phyloP scores from a whole-genome alignment of 2,797 vertebrate species.

The Danio aesculapii region DNA sequence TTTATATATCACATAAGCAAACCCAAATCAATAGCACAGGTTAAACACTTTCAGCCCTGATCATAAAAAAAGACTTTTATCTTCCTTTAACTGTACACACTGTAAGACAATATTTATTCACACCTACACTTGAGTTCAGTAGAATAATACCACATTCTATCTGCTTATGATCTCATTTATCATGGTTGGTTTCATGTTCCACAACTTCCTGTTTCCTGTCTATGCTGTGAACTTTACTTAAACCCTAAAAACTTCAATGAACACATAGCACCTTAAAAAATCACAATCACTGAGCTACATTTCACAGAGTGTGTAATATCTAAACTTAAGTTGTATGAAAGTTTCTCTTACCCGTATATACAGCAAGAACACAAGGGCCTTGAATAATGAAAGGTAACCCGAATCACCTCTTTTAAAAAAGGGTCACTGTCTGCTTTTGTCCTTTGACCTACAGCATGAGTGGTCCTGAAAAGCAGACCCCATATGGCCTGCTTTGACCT shows the following conservation, averaged over 20 bases:
- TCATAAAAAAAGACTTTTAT: neutral
- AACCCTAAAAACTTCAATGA: slow-evolving; percentile 5
- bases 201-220: slow-evolving; percentile 55
- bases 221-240: slow-evolving; percentile 25
- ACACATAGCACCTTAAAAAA: neutral
- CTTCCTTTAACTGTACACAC: neutral
- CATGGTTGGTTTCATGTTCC: slow-evolving; percentile 37
- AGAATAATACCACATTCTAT: slow-evolving; percentile 1
- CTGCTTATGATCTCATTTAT: slow-evolving; percentile 25
- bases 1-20: neutral
- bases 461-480: slow-evolving; percentile 46
- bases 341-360: neutral
- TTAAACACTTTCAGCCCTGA: neutral
- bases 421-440: slow-evolving; percentile 35
- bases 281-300: neutral
- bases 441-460: slow-evolving; percentile 50
- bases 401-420: slow-evolving; percentile 4
- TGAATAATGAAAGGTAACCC: slow-evolving; percentile 18
- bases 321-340: neutral
- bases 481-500: slow-evolving; percentile 25
- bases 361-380: neutral
- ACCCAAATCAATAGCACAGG: neutral
- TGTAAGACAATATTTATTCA: neutral
- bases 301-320: too few species aligned
- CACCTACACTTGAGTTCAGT: slow-evolving; percentile 4